Conservation (phyloP, 1,140 invertebrate genomes). For the Heliconius hewitsoni region DNA sequence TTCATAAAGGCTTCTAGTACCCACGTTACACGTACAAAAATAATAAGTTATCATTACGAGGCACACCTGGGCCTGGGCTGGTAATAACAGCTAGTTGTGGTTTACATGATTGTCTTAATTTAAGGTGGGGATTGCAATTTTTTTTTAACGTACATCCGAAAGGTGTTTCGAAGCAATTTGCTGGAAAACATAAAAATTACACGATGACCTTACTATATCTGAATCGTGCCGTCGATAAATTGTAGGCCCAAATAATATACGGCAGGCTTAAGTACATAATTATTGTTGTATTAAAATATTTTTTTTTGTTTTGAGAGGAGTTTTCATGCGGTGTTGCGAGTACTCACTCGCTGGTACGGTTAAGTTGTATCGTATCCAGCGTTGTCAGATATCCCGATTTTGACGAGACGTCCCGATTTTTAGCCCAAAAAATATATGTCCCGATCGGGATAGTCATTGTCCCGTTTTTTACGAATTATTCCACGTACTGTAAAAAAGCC, state of each 20-base stretch:
- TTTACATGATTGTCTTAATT: slow-evolving; percentile 27
- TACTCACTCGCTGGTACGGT: too few relatives aligned
- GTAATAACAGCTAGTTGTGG: slow-evolving; percentile 25
- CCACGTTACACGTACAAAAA: slow-evolving; percentile 20
- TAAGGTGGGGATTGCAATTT: slow-evolving; percentile 12
- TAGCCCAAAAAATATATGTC: too few relatives aligned
- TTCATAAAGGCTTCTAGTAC: slow-evolving; percentile 21
- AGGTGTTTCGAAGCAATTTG: slow-evolving; percentile 10
- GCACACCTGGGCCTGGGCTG: slow-evolving; percentile 16
- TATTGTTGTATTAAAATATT: neutral
- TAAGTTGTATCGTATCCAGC: too few relatives aligned
- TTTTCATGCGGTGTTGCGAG: neutral
- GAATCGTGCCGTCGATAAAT: neutral
- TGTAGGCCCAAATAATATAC: neutral
- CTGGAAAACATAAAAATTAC: slow-evolving; percentile 14
- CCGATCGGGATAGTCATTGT: too few relatives aligned
- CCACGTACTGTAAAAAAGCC: too few relatives aligned
- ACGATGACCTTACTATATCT: slow-evolving; percentile 6
- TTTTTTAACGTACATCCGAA: neutral
- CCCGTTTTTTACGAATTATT: too few relatives aligned
- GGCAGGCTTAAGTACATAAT: neutral
- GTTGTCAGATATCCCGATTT: too few relatives aligned
- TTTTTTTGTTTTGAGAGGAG: neutral
- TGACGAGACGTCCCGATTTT: too few relatives aligned
- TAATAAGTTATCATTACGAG: slow-evolving; percentile 31